Base-by-base conservation (phyloP, 64 coral and sea anemone genomes). In the Orbicella faveolata region DNA sequence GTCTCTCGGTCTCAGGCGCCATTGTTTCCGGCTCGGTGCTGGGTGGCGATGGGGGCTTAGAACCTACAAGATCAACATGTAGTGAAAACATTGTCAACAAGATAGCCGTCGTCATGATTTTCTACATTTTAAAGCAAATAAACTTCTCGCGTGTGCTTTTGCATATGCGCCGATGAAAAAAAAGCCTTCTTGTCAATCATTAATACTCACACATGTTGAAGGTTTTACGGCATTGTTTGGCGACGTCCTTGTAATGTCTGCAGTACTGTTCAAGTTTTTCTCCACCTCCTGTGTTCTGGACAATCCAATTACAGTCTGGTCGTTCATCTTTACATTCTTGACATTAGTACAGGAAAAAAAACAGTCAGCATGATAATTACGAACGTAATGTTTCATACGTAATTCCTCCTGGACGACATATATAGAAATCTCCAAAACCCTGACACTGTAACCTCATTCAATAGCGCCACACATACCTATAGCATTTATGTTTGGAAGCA, bases 31-130 rank as follows among this genome's bases (percentile, higher is more conserved):
- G 67, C n/a, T 70, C 67, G 16, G n/a, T 4, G 25, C 10, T 63
- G 9, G 79, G 57, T 61, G 79, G 79, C 14, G 57, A 35, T 64
- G 79, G 79, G 14, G 55, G 55, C 59, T 83, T 83, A 33, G 26
- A 20, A 83, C 79, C 79, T 83, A 48, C 44, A 64, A 12, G 17
- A 83, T 23, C 33, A n/a, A 57, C 2, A 48, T 36, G 14, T 12
- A 35, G 3, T 7, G 26, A 36, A 33, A 21, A 9, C 20, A 21
- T 72, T n/a, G 3, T 72, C 68, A 41, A n/a, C 68, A 11, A 1
- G 55, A 59, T 12, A 48, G 44, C 4, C 44, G 44, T 48, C 44
- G 44, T 48, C 5, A 6, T 6, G 44, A 4, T 41, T 41, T 41
- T 41, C 39, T 41, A 4, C 39, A 41, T 41, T 4, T 2, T 41